Evolutionary conservation across 2,797 vertebrate genomes (phyloP).

Genomic region (Nasua narica): DNA sequence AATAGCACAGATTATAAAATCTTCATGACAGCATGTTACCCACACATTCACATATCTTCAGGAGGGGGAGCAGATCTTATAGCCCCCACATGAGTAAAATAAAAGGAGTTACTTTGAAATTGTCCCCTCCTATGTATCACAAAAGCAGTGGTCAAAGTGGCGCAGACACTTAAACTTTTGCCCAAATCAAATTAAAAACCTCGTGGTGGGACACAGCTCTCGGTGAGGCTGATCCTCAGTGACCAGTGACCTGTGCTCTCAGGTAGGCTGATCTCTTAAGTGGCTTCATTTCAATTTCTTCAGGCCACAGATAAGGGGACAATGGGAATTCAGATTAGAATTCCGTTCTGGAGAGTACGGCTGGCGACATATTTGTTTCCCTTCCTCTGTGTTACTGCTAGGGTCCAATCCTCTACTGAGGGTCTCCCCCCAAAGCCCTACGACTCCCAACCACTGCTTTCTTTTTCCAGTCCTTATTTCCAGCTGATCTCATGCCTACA

Average conservation of each 20-base stretch:
- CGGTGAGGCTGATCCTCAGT: background rate
- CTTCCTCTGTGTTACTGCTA: background rate
- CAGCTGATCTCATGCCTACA: background rate
- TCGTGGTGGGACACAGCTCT: background rate
- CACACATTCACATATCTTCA: conserved; percentile 21
- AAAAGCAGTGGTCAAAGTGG: background rate
- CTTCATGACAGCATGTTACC: conserved; percentile 30
- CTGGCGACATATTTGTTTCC: background rate
- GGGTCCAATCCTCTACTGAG: background rate
- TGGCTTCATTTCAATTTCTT: conserved; percentile 17
- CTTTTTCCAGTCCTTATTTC: background rate
- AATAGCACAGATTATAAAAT: conserved; percentile 61
- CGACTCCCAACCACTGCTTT: background rate
- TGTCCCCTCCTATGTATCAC: background rate
- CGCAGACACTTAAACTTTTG: background rate
- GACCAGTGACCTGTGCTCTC: background rate
- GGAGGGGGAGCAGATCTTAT: background rate
- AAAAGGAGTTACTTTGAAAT: conserved; percentile 25
- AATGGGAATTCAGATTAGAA: background rate
- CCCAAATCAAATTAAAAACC: background rate
- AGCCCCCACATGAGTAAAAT: conserved; percentile 41
- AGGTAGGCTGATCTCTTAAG: background rate
- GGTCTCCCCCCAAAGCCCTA: background rate
- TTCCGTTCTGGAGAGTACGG: background rate
- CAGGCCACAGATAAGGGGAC: background rate